Conservation (phyloP, 2,888 invertebrate species). For the Malthinus seriepunctatus region DNA sequence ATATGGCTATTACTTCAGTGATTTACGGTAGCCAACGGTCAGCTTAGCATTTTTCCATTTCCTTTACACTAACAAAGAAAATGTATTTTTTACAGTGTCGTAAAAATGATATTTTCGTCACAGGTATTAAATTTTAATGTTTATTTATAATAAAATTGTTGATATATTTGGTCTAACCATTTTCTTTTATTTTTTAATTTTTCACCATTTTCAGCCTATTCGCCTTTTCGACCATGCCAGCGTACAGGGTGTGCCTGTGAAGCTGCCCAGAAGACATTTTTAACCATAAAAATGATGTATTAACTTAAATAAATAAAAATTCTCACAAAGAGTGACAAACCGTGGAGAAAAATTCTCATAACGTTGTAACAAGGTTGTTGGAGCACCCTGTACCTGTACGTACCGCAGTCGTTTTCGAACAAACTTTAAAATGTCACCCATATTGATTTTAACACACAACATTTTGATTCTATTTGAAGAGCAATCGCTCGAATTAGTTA, state of each 20-base stretch:
- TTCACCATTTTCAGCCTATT: too few species aligned
- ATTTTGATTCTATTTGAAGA: conserved; percentile 1
- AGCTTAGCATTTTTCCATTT: conserved; percentile 29
- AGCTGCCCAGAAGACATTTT: too few species aligned
- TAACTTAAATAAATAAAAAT: too few species aligned
- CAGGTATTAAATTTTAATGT: conserved; percentile 24
- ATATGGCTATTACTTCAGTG: conserved; percentile 38
- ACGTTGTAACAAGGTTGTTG: too few species aligned
- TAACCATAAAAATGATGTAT: too few species aligned
- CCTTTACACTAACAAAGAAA: conserved; percentile 24
- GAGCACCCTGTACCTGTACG: too few species aligned
- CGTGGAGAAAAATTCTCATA: too few species aligned
- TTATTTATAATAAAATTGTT: conserved; percentile 27
- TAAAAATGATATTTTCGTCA: conserved; percentile 26
- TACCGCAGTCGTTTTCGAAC: background rate
- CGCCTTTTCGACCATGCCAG: background rate
- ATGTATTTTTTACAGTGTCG: conserved; percentile 26
- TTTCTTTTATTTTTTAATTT: too few species aligned
- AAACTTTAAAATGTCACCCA: too few species aligned
- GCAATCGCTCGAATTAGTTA: conserved; percentile 3
- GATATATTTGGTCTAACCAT: background rate
- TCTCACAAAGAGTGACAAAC: too few species aligned
- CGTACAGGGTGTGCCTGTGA: too few species aligned
- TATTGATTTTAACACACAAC: background rate
- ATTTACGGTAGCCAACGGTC: conserved; percentile 35